These are phyloP conservation scores for Lypha dubia DNA, from an alignment of 2,888 invertebrate genomes.

Conservation along the genomic window DNA sequence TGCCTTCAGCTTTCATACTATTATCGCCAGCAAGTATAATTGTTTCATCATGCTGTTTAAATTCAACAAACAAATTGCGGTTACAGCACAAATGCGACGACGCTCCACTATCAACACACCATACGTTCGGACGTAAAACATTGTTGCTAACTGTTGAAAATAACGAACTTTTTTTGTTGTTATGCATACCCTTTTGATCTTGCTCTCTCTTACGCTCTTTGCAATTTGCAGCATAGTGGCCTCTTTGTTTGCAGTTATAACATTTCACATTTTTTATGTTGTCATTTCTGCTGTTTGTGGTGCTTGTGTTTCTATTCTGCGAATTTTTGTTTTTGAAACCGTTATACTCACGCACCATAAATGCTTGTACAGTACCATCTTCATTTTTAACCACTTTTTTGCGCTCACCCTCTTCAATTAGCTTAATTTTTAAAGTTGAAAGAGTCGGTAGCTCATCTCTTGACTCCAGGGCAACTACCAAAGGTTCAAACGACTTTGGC, in stretches of 20 bases:
- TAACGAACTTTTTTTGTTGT: slow-evolving; percentile 28
- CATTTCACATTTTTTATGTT: slow-evolving; percentile 45
- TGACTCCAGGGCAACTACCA: slow-evolving; percentile 60
- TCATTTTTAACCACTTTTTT: too few relatives aligned
- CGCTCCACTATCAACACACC: slow-evolving; percentile 63
- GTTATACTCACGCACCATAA: neutral
- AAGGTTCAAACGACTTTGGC: slow-evolving; percentile 62
- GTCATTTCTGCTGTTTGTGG: slow-evolving; percentile 10
- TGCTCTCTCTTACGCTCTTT: slow-evolving; percentile 43
- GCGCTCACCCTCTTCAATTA: slow-evolving; percentile 53
- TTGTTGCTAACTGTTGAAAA: slow-evolving; percentile 22
- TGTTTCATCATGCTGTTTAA: slow-evolving; percentile 32
- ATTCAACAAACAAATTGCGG: slow-evolving; percentile 39
- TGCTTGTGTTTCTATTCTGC: neutral
- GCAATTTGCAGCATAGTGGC: slow-evolving; percentile 65
- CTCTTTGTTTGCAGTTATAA: slow-evolving; percentile 59
- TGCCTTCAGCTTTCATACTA: slow-evolving; percentile 36
- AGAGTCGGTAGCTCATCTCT: slow-evolving; percentile 54
- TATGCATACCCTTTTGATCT: neutral
- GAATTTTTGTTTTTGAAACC: slow-evolving; percentile 1
- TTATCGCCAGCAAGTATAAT: slow-evolving; percentile 51
- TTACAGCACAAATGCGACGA: slow-evolving; percentile 58
- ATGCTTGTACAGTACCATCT: too few relatives aligned
- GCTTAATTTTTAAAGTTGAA: slow-evolving; percentile 62
- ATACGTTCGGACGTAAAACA: neutral